Percentiles rank a stretch among this genome's conserved stretches.
phyloP scores from a whole-genome alignment of 2,888 invertebrate genomes.

The Brachyptera risi region DNA sequence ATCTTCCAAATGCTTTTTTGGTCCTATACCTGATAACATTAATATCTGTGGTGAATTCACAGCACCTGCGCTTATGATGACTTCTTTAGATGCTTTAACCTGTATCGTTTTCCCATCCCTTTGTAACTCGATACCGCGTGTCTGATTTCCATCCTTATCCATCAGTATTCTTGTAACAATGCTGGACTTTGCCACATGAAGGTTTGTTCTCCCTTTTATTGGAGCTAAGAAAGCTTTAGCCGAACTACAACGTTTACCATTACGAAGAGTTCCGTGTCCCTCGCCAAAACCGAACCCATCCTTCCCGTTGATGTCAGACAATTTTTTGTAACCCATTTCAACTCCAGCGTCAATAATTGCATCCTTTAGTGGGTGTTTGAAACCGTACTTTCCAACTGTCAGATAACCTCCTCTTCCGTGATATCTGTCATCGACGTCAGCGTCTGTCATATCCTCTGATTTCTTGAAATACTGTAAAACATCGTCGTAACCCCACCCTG shows the following conservation, averaged over 20 bases:
- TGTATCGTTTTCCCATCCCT: constrained; percentile 39
- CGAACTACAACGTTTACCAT: constrained; percentile 44
- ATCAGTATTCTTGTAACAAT: constrained; percentile 50
- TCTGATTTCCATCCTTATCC: constrained; percentile 45
- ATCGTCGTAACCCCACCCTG: constrained; percentile 81
- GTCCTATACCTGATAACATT: constrained; percentile 53
- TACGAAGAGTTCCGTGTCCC: background rate
- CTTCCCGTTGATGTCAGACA: constrained; percentile 45
- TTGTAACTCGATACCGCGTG: constrained; percentile 46
- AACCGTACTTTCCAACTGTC: constrained; percentile 44
- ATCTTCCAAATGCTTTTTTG: constrained; percentile 39
- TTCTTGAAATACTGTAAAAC: constrained; percentile 83
- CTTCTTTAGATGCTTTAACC: constrained; percentile 46
- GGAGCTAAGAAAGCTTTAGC: constrained; percentile 51
- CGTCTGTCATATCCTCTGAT: constrained; percentile 62
- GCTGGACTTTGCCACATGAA: constrained; percentile 44
- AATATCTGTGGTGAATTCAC: constrained; percentile 51
- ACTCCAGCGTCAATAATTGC: constrained; percentile 43
- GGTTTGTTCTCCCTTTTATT: constrained; percentile 31
- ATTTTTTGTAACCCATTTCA: constrained; percentile 42
- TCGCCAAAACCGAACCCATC: constrained; percentile 40
- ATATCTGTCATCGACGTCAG: background rate
- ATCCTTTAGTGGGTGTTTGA: constrained; percentile 42
- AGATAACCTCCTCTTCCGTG: constrained; percentile 39
- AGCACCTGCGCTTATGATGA: constrained; percentile 28